phyloP scores from a whole-genome alignment of 1,140 invertebrate species.

The Nasonia vitripennis region DNA sequence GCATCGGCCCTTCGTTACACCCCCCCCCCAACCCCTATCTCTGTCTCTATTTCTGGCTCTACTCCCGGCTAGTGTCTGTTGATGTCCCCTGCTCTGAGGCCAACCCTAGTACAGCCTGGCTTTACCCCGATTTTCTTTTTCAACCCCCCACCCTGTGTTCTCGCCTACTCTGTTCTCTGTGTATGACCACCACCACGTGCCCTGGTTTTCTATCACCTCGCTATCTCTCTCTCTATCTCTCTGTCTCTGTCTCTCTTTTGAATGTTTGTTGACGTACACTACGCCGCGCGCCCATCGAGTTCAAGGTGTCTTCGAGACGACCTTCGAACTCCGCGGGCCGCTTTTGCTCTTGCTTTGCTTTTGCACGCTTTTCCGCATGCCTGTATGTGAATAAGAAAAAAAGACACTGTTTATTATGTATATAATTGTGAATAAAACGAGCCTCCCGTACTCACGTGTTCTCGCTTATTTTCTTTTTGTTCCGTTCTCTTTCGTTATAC shows the following conservation, averaged over 20 bases:
- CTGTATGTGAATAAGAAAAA: conserved; percentile 1
- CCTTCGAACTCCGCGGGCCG: conserved; percentile 7
- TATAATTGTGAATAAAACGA: background rate
- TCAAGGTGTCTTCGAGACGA: background rate
- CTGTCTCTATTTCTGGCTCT: background rate
- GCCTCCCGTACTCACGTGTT: background rate
- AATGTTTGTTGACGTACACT: background rate
- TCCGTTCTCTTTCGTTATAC: background rate
- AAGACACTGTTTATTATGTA: background rate
- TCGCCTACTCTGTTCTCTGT: background rate
- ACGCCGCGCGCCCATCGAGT: background rate
- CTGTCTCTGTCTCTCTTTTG: conserved; percentile 7
- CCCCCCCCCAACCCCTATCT: background rate
- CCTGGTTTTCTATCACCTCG: background rate
- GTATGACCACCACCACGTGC: background rate
- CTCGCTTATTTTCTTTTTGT: background rate
- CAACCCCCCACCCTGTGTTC: background rate
- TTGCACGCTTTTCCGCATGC: conserved; percentile 38
- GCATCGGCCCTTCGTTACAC: background rate
- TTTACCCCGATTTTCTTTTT: conserved; percentile 35
- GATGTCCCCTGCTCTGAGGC: conserved; percentile 12
- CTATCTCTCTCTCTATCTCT: conserved; percentile 8
- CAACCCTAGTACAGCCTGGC: conserved; percentile 28
- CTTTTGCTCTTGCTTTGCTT: conserved; percentile 38
- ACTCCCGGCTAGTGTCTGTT: conserved; percentile 35